A percentile compares a stretch with the other conserved stretches of the same genome.
phyloP scores from a whole-genome alignment of 2,888 invertebrate species.

The Archaeoteleia sp. region DNA sequence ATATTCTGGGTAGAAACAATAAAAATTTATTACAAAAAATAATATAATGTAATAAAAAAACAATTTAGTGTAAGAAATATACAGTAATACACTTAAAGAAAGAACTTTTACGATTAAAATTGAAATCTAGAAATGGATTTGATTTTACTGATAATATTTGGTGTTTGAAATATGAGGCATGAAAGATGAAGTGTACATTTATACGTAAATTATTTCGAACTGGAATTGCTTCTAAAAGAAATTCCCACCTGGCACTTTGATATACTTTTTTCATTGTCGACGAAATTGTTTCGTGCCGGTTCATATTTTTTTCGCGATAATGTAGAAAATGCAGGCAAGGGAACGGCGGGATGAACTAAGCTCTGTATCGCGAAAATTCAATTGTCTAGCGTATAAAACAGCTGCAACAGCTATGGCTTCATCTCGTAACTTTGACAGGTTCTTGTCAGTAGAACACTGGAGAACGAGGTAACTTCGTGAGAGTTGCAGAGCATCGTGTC shows the following conservation, averaged over 20 bases:
- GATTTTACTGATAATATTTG: no score
- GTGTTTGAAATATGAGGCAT: no score
- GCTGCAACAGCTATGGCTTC: slow-evolving; percentile 33
- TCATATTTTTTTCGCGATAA: slow-evolving; percentile 24
- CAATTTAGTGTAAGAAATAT: no score
- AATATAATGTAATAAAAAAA: no score
- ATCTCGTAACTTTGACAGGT: slow-evolving; percentile 47
- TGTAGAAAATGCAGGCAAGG: slow-evolving; percentile 18
- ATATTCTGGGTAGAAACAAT: no score
- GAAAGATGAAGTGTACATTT: not conserved
- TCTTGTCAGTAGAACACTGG: slow-evolving; percentile 37
- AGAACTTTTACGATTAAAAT: no score
- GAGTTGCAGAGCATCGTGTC: slow-evolving; percentile 22
- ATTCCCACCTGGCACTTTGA: slow-evolving; percentile 2
- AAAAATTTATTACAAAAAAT: no score
- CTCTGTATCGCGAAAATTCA: slow-evolving; percentile 43
- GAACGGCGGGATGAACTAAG: slow-evolving; percentile 28
- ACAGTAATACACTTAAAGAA: no score
- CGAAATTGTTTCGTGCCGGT: slow-evolving; percentile 23
- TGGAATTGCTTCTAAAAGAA: slow-evolving; percentile 7
- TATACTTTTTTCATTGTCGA: slow-evolving; percentile 20
- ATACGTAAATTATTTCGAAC: slow-evolving; percentile 5
- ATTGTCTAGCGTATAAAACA: slow-evolving; percentile 43
- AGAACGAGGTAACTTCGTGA: slow-evolving; percentile 41
- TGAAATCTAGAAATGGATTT: no score